These are phyloP conservation scores for Trimorus sp. DNA, from an alignment of 2,888 invertebrate species.

Conservation along the genomic window DNA sequence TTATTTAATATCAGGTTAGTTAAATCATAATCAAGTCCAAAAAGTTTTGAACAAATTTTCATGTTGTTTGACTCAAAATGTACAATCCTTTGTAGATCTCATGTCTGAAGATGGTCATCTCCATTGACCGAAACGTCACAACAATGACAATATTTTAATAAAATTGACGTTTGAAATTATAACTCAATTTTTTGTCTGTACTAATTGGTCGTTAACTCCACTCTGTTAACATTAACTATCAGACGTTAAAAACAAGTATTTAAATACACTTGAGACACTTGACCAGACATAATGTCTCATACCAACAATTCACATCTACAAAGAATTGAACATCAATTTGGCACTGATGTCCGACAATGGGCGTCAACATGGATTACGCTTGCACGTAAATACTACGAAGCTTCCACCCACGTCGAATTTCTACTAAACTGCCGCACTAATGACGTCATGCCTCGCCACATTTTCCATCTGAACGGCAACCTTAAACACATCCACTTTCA, in stretches of 20 bases:
- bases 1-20: no score
- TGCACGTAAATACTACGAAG: neutral
- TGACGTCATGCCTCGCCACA: neutral
- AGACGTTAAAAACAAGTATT: neutral
- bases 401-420: neutral
- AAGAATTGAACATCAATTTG: neutral
- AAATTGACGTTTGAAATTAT: no score
- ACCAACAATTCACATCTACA: neutral
- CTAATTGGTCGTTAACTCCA: neutral
- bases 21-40: no score
- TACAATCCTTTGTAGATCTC: no score
- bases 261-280: neutral
- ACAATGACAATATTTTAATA: no score
- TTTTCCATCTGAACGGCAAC: neutral
- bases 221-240: neutral
- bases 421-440: neutral
- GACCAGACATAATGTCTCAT: neutral
- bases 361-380: neutral
- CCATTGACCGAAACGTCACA: no score
- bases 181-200: neutral
- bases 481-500: neutral
- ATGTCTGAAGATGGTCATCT: no score
- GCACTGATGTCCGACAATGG: neutral
- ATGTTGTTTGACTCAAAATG: no score
- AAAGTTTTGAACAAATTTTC: no score